A percentile compares a stretch with the other conserved stretches of the same genome.
These are phyloP conservation scores for Tetragonisca angustula DNA, from an alignment of 2,888 invertebrate species.

Conservation along the genomic window DNA sequence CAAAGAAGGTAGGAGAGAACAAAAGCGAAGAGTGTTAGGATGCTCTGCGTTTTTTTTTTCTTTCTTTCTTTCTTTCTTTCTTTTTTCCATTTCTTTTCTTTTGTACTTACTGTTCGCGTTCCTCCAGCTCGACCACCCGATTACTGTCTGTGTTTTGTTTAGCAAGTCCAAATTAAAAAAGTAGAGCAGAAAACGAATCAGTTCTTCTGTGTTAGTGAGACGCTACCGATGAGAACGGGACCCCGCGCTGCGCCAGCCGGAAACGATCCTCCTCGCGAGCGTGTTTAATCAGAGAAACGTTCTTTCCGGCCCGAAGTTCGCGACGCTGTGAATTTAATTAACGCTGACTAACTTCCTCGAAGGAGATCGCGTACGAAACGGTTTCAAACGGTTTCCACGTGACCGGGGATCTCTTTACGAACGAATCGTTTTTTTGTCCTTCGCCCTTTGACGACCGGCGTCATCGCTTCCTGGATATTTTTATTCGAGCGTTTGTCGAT, in stretches of 20 bases:
- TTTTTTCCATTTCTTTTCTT: neutral
- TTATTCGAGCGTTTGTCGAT: neutral
- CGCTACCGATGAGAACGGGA: conserved; percentile 33
- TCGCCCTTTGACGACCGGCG: neutral
- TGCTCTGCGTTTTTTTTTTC: conserved; percentile 30
- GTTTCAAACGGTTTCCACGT: neutral
- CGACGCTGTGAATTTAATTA: conserved; percentile 47
- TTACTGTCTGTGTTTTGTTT: conserved; percentile 89
- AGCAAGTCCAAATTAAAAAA: conserved; percentile 85
- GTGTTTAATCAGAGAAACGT: conserved; percentile 34
- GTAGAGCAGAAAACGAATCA: conserved; percentile 85
- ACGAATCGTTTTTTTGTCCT: neutral
- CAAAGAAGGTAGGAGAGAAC: neutral
- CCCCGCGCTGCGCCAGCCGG: conserved; percentile 27
- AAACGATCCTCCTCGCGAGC: neutral
- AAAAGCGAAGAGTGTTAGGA: conserved; percentile 31
- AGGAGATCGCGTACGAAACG: conserved; percentile 11
- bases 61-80: too few species aligned
- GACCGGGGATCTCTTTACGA: neutral
- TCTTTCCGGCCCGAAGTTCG: conserved; percentile 18
- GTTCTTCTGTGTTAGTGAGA: conserved; percentile 83
- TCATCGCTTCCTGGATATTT: conserved; percentile 20
- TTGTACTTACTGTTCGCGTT: conserved; percentile 93
- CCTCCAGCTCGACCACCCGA: conserved; percentile 91
- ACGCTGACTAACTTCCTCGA: conserved; percentile 34